Evolutionary conservation across 92 coral and sea anemone genomes (phyloP), one percentile per base, ranked within the genome.

Genomic region (Metridium senile): DNA sequence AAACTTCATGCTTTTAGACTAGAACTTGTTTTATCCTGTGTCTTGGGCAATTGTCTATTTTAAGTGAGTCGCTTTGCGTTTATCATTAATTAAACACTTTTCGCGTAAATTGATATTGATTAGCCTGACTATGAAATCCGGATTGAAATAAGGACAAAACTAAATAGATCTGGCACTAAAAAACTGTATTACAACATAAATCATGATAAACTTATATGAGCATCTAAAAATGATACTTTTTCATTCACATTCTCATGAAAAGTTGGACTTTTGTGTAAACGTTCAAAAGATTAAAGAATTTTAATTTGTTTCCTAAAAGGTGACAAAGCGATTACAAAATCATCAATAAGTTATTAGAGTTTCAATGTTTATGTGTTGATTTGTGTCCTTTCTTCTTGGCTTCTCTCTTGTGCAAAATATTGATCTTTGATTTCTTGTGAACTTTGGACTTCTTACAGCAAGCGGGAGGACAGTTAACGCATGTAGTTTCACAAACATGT

Each of bases 371-470:
- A 63, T 66, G 73, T 22, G 34, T 66, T 28, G 43, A 34, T 27
- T 54, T 63, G 45, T 46, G 71, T 47, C 64, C 49, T 56, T 77
- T 68, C 66, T 68, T 77, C 30, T 53, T 77, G 82, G 62, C 61
- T 53, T 66, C 73, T 66, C 67, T 77, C 82, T 77, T 66, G 39
- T 25, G 69, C 43, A 63, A 10, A 30, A 30, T 16, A 47, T 68
- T 77, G 35, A 68, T 66, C 66, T 77, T 77, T 64, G 84, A 79
- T 47, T 79, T 79, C 77, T 79, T 79, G 51, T 79, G 91, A 26
- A 83, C 71, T 62, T 70, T 51, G 62, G 71, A 72, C 58, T 68
- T 87, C 58, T 83, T 76, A 46, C 91, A 87, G 56, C 91, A 82
- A 9, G 70, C 26, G 17, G 77, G 61, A 10, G 82, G 82, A 58